A percentile compares a stretch with the other conserved stretches of the same genome.
phyloP scores from a whole-genome alignment of 2,113 vertebrate species.

The Pachyramphus minor region DNA sequence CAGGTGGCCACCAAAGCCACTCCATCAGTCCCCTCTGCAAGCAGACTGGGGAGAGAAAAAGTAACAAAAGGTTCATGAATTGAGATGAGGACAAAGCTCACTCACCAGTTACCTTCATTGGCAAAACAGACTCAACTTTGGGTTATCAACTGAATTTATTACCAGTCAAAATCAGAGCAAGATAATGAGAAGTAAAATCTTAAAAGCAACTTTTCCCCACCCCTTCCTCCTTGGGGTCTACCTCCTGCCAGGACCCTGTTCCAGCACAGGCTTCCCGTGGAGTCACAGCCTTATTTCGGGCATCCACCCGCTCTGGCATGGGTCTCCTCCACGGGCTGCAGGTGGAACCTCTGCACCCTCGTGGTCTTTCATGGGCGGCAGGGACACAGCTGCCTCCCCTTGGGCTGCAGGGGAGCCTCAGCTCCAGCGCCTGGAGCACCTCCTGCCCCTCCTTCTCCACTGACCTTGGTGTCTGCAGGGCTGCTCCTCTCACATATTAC shows the following conservation, averaged over 20 bases:
- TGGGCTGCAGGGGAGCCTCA: not conserved
- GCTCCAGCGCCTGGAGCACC: not conserved
- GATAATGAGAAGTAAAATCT: not conserved
- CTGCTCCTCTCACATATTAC: not conserved
- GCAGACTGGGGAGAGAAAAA: not conserved
- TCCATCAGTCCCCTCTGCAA: not conserved
- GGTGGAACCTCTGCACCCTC: not conserved
- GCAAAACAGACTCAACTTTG: not conserved
- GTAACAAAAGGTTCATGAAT: not conserved
- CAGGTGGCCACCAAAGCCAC: not conserved
- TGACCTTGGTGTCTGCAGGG: not conserved
- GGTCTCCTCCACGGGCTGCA: not conserved
- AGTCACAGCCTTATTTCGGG: not conserved
- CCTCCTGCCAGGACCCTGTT: not conserved
- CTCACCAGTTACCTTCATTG: not conserved
- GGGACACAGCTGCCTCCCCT: not conserved
- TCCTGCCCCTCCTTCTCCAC: not conserved
- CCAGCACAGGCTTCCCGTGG: not conserved
- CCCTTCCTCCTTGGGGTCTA: not conserved
- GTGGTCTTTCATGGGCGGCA: not conserved
- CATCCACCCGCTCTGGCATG: not conserved
- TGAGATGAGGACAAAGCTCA: not conserved
- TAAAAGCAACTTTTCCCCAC: not conserved
- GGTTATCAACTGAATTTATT: not conserved
- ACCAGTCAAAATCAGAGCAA: not conserved